Percentiles rank a stretch among this genome's conserved stretches.
These are phyloP conservation scores for Drosophila gunungcola DNA, from an alignment of 1,140 invertebrate species.

Conservation along the genomic window DNA sequence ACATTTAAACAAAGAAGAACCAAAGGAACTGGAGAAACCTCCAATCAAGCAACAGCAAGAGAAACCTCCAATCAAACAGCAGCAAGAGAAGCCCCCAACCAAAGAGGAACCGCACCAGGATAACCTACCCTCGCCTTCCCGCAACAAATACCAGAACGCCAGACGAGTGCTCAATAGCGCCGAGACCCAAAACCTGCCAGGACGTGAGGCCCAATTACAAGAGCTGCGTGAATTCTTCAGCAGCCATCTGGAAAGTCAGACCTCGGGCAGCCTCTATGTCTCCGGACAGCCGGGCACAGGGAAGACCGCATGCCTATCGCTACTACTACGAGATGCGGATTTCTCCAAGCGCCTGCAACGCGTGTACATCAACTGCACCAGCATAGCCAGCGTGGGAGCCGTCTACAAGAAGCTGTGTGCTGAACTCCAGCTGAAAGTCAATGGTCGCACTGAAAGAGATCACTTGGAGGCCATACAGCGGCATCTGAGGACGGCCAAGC, in stretches of 20 bases:
- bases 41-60: neutral
- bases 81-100: neutral
- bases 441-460: slow-evolving; percentile 87
- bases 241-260: slow-evolving; percentile 88
- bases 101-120: slow-evolving; percentile 5
- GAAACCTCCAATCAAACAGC: neutral
- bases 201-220: slow-evolving; percentile 91
- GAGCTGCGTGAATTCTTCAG: slow-evolving; percentile 90
- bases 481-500: slow-evolving; percentile 88
- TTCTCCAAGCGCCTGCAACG: slow-evolving; percentile 87
- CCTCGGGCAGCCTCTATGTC: slow-evolving; percentile 94
- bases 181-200: slow-evolving; percentile 88
- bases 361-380: slow-evolving; percentile 93
- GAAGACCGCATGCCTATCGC: slow-evolving; percentile 94
- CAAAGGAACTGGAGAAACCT: neutral
- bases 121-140: slow-evolving; percentile 30
- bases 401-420: slow-evolving; percentile 90
- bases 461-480: slow-evolving; percentile 88
- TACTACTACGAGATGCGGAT: slow-evolving; percentile 88
- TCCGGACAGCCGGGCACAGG: slow-evolving; percentile 98
- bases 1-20: neutral
- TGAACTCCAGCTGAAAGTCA: slow-evolving; percentile 87
- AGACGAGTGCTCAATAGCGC: slow-evolving; percentile 90
- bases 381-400: slow-evolving; percentile 89
- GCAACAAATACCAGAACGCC: slow-evolving; percentile 86